Conservation (phyloP, 2,113 vertebrate genomes). For the Pteronura brasiliensis region DNA sequence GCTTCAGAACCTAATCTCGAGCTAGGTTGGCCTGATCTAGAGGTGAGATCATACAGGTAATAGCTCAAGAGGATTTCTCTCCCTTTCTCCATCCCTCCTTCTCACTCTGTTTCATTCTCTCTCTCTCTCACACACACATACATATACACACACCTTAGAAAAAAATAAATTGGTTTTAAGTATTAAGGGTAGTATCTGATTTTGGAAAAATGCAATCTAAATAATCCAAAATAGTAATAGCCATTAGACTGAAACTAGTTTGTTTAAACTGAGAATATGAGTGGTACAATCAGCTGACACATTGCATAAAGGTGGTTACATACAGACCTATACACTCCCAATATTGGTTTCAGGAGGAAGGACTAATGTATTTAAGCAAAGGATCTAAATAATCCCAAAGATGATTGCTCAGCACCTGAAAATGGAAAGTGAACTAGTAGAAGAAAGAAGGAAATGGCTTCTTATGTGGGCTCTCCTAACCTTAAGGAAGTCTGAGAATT, state of each 20-base stretch:
- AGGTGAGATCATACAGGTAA: not conserved
- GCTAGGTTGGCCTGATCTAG: not conserved
- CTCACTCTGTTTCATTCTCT: too few species aligned
- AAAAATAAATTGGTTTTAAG: not conserved
- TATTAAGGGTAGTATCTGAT: not conserved
- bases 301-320: not conserved
- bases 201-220: not conserved
- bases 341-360: not conserved
- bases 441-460: not conserved
- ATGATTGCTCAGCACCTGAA: not conserved
- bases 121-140: not conserved
- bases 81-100: not conserved
- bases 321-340: not conserved
- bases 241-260: not conserved
- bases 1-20: not conserved
- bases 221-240: not conserved
- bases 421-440: not conserved
- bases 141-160: not conserved
- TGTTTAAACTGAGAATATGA: not conserved
- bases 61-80: not conserved
- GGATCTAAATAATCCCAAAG: not conserved
- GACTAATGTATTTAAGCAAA: not conserved
- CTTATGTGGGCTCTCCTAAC: not conserved
- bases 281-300: not conserved
- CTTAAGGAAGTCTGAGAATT: not conserved